Percentiles rank a stretch among this genome's conserved stretches.
These are phyloP conservation scores for Trididemnum nubilum DNA, from an alignment of 23 tunicate genomes.

Conservation along the genomic window DNA sequence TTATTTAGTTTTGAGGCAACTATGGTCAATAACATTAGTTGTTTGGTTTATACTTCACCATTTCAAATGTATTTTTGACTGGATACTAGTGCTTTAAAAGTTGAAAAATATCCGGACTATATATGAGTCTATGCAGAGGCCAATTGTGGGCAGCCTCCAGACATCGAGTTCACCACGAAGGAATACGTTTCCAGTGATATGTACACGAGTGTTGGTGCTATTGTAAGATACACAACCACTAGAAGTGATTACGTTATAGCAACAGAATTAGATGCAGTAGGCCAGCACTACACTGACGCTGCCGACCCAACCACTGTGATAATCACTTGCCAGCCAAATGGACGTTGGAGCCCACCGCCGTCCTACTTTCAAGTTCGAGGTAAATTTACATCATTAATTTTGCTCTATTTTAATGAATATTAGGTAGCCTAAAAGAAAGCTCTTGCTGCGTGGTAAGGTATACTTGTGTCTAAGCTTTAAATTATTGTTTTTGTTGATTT, in stretches of 20 bases:
- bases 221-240: neutral
- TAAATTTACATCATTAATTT: too few relatives aligned
- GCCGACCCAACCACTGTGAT: neutral
- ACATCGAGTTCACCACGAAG: neutral
- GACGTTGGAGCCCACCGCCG: constrained; percentile 58
- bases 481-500: too few relatives aligned
- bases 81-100: too few relatives aligned
- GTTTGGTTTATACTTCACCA: too few relatives aligned
- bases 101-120: too few relatives aligned
- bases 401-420: too few relatives aligned
- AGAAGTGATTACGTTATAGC: constrained; percentile 35
- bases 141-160: neutral
- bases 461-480: too few relatives aligned
- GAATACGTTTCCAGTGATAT: neutral
- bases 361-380: constrained; percentile 11
- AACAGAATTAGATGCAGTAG: constrained; percentile 55
- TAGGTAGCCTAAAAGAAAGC: too few relatives aligned
- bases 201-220: neutral
- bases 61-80: too few relatives aligned
- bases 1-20: too few relatives aligned
- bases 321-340: constrained; percentile 40
- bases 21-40: too few relatives aligned
- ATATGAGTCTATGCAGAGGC: neutral
- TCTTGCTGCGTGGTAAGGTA: too few relatives aligned
- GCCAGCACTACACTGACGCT: constrained; percentile 39